Evolutionary conservation across 2,113 vertebrate genomes (phyloP).

Genomic region (Zapornia atra): DNA sequence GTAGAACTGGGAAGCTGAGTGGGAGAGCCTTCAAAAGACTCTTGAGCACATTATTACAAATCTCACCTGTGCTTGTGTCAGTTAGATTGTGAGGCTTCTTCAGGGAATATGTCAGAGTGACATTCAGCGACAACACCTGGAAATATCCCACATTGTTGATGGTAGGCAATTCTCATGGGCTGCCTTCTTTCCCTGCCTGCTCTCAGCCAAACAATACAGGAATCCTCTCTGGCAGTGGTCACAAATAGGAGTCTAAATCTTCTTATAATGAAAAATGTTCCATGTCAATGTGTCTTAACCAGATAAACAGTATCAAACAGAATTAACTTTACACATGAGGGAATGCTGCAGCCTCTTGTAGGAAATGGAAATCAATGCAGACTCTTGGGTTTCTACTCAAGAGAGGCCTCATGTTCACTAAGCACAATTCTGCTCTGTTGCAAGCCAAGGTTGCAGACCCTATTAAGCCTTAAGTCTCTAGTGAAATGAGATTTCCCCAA

Average conservation of each 20-base stretch:
- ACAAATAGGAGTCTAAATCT: conserved; percentile 1
- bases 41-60: background rate
- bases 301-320: conserved; percentile 49
- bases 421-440: background rate
- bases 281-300: conserved; percentile 20
- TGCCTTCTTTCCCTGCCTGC: background rate
- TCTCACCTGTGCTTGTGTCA: conserved; percentile 2
- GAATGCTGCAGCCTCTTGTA: background rate
- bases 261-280: conserved; percentile 1
- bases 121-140: conserved; percentile 36
- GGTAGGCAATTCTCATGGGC: background rate
- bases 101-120: conserved; percentile 20
- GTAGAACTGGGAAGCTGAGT: background rate
- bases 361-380: background rate
- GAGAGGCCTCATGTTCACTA: background rate
- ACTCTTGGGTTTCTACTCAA: background rate
- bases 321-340: conserved; percentile 25
- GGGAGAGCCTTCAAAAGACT: background rate
- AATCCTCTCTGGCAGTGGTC: conserved; percentile 34
- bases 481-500: background rate
- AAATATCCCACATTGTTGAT: background rate
- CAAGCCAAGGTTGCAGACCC: background rate
- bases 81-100: background rate
- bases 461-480: background rate
- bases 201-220: background rate